A percentile compares a stretch with the other conserved stretches of the same genome.
These are phyloP conservation scores for Helostoma temminkii DNA, from an alignment of 2,797 vertebrate species.

Conservation along the genomic window DNA sequence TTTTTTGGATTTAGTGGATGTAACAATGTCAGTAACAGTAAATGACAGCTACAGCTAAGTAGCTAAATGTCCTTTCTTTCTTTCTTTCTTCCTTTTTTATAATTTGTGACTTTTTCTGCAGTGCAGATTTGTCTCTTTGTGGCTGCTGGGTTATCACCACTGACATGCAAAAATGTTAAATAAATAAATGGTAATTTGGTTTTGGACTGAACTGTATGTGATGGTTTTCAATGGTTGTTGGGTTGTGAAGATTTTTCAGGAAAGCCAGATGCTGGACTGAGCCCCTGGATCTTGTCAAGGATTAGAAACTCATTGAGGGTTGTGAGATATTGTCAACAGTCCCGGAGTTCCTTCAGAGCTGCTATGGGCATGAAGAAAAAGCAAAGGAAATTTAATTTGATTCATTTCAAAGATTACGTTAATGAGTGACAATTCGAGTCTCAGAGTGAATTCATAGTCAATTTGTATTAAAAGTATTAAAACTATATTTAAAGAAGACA, in stretches of 20 bases:
- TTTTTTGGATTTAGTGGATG: background rate
- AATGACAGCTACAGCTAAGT: background rate
- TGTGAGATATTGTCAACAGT: constrained; percentile 35
- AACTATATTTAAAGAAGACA: background rate
- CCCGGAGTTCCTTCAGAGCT: constrained; percentile 28
- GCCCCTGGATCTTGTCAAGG: constrained; percentile 49
- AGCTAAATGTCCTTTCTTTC: background rate
- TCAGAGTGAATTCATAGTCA: background rate
- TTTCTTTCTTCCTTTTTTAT: constrained; percentile 3
- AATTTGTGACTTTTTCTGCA: constrained; percentile 20
- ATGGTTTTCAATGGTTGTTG: constrained; percentile 12
- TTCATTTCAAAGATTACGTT: background rate
- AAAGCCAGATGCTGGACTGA: constrained; percentile 27
- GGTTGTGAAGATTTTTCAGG: constrained; percentile 27
- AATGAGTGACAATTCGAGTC: constrained; percentile 4
- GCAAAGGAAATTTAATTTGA: background rate
- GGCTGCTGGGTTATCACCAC: constrained; percentile 10
- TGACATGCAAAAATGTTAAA: constrained; percentile 36
- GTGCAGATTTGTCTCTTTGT: constrained; percentile 20
- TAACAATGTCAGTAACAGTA: background rate
- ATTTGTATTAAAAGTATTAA: background rate
- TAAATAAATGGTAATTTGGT: constrained; percentile 31
- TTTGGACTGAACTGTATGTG: constrained; percentile 25
- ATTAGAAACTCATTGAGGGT: constrained; percentile 36
- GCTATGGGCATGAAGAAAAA: background rate